Base-by-base conservation (phyloP, 2,888 invertebrate species). In the Euplagia quadripunctaria region DNA sequence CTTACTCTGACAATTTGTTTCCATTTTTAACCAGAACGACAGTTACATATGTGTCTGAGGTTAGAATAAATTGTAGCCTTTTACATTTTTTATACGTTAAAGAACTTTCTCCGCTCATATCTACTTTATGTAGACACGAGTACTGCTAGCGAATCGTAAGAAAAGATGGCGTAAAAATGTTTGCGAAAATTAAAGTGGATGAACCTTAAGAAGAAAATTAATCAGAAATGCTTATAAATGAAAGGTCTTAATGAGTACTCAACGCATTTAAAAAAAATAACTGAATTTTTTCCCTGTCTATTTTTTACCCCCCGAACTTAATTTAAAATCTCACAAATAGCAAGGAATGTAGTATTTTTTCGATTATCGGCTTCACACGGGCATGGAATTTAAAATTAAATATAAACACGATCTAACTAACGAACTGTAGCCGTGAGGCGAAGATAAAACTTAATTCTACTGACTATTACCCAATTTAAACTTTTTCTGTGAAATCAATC, bases 71-170 rank as follows among this genome's bases (percentile, higher is more conserved):
- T 78, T 78, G 78, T 74, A 72, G 77, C 70, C 65, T 85, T 74
- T 70, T 67, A 75, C 70, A 68, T 75, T 77, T 84, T 76, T 77
- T 79, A 84, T 80, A 72, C 84, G 79, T 83, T 73, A 83, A 81
- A 81, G 73, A 81, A 85, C 84, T 84, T 84, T 84, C 84, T 80
- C 75, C 49, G 69, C 65, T 74, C 78, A 74, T 73, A 65, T 76
- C 8, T 66, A 41, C 41, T 51, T 51, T 51, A 66, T 66, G 9
- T 51, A 20, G 49, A n/a, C 17, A 31, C 8, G 16, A 31, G 65
- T 49, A 49, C 49, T 49, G 52, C 72, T 64, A 63, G 51, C 17
- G 71, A 77, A 73, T 71, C 64, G 76, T 68, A 58, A 52, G 71
- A 64, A 65, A 76, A 74, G 71, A 73, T 63, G 31, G 55, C 51